phyloP scores from a whole-genome alignment of 2,888 invertebrate genomes.

The Calameuta filiformis region DNA sequence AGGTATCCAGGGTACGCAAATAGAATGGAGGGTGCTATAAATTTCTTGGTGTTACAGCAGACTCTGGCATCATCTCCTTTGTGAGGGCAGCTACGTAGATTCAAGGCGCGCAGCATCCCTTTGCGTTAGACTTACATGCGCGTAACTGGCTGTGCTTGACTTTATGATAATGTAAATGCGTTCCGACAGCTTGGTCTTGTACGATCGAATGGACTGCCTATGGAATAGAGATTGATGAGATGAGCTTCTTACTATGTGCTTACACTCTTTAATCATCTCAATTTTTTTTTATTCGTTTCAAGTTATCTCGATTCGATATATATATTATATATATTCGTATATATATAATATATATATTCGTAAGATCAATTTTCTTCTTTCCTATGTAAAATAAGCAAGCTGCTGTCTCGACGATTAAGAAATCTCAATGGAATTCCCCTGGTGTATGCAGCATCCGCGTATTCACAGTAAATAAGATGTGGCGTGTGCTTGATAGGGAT shows the following conservation, averaged over 20 bases:
- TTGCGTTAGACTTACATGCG: conserved; percentile 3
- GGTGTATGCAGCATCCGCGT: conserved; percentile 5
- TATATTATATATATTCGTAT: not conserved
- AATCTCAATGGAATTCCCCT: conserved; percentile 23
- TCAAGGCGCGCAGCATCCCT: conserved; percentile 2
- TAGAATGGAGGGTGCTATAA: conserved; percentile 19
- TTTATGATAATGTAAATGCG: conserved; percentile 37
- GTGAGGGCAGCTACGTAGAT: conserved; percentile 1
- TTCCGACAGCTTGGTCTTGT: conserved; percentile 22
- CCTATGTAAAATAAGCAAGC: not conserved
- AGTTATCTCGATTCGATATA: conserved; percentile 24
- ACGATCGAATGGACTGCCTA: conserved; percentile 32
- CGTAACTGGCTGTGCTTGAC: conserved; percentile 17
- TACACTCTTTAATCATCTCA: not conserved
- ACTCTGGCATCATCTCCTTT: conserved; percentile 13
- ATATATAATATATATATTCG: not conserved
- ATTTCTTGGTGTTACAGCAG: conserved; percentile 21
- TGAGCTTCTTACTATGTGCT: conserved; percentile 23
- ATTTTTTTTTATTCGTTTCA: conserved; percentile 36
- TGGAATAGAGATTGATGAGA: conserved; percentile 42
- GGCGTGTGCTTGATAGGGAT: not conserved
- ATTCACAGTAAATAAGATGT: not conserved
- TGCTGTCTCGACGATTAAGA: conserved; percentile 30
- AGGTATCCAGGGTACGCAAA: not conserved
- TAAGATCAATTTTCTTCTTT: not conserved